These are phyloP conservation scores for Varanus komodoensis DNA, from an alignment of 2,113 vertebrate genomes.

Conservation along the genomic window DNA sequence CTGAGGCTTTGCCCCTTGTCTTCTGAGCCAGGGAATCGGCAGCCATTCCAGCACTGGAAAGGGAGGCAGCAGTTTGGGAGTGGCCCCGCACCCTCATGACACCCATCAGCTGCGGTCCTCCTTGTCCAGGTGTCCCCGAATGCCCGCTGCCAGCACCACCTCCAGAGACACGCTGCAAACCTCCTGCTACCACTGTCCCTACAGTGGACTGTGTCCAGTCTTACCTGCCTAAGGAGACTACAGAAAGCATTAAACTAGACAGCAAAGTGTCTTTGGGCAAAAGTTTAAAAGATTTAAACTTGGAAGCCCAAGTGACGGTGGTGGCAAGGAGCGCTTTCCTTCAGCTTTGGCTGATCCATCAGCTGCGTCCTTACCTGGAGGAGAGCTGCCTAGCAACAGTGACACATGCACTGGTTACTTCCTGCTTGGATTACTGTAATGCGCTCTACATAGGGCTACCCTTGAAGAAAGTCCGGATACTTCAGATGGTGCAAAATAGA, in stretches of 20 bases:
- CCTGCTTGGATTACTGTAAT: too few relatives aligned
- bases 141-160: not conserved
- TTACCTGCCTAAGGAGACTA: not conserved
- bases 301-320: too few relatives aligned
- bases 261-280: not conserved
- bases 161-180: not conserved
- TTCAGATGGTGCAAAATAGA: too few relatives aligned
- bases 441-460: too few relatives aligned
- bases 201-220: fast-evolving
- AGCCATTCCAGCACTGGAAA: not conserved
- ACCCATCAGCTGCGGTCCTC: not conserved
- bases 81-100: too few relatives aligned
- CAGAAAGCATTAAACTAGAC: not conserved
- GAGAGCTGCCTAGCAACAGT: too few relatives aligned
- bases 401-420: too few relatives aligned
- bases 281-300: not conserved
- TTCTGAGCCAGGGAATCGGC: not conserved
- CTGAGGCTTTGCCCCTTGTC: not conserved
- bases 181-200: not conserved
- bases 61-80: not conserved
- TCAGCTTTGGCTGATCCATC: too few relatives aligned
- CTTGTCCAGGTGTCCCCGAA: not conserved
- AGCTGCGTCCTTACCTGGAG: too few relatives aligned
- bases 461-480: too few relatives aligned
- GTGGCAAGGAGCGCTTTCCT: too few relatives aligned